Percentiles rank a stretch among this genome's conserved stretches.
These are phyloP conservation scores for Drosophila teissieri DNA, from an alignment of 1,140 invertebrate species.

Conservation along the genomic window DNA sequence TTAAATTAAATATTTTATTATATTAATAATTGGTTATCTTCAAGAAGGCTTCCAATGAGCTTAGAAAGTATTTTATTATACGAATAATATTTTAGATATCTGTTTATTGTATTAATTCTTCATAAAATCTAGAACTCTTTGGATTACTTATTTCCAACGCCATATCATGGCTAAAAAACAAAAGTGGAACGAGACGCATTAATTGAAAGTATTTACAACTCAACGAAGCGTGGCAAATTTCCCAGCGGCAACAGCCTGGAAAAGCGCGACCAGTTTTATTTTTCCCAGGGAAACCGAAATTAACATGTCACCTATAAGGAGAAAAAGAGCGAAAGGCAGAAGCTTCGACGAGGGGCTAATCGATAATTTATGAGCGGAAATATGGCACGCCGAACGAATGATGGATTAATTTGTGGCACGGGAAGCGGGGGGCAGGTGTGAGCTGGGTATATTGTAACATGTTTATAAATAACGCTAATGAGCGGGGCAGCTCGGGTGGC, in stretches of 20 bases:
- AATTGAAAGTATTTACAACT: slow-evolving; percentile 67
- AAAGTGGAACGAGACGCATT: slow-evolving; percentile 39
- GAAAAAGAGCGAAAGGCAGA: slow-evolving; percentile 4
- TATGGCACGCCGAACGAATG: slow-evolving; percentile 49
- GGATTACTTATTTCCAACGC: no score
- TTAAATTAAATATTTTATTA: no score
- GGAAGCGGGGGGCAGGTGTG: slow-evolving; percentile 9
- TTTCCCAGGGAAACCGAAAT: slow-evolving; percentile 51
- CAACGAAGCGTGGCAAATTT: slow-evolving; percentile 54
- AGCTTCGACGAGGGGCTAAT: slow-evolving; percentile 58
- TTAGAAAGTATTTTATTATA: no score
- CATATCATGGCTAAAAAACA: neutral
- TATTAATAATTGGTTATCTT: no score
- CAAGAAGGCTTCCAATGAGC: no score
- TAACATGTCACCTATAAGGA: slow-evolving; percentile 62
- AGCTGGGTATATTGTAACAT: slow-evolving; percentile 57
- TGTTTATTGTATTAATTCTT: no score
- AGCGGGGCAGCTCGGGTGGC: slow-evolving; percentile 22
- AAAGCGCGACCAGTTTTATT: slow-evolving; percentile 54
- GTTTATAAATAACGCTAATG: slow-evolving; percentile 80
- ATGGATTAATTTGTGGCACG: slow-evolving; percentile 32
- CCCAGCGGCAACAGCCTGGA: slow-evolving; percentile 26
- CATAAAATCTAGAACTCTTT: no score
- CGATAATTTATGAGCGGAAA: slow-evolving; percentile 77
- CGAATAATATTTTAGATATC: no score